Base-by-base conservation (phyloP, 2,888 invertebrate species). In the Calameuta idolon region DNA sequence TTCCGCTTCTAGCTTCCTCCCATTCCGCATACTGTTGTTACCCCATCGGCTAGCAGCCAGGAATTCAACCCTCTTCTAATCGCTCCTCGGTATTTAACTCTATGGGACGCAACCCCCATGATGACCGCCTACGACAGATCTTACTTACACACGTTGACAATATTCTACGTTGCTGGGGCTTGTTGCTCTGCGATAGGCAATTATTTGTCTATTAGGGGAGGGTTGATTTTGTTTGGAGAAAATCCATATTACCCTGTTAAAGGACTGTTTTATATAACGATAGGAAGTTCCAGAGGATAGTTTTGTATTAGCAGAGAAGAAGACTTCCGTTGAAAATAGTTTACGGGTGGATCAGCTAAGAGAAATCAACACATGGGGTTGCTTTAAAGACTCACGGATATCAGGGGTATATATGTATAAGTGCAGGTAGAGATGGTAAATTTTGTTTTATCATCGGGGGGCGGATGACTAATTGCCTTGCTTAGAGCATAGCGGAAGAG, bases 381-480 rank as follows among this genome's bases (percentile, higher is more conserved):
- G 23, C 55, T 55, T 23, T 23, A 9, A 15, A 55, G 23, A 2
- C 23, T 55, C 23, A 55, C 23, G 55, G 55, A 55, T 9, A 23
- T 55, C 55, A 55, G 1, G 40, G 5, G 23, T 40, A 40, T 23
- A 40, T 40, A 37, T 37, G 12, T 37, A 12, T 12, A 40, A 34
- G 34, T 31, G 12, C 4, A 69, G 76, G 69, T 69, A 69, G 80
- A 76, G 80, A 80, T 80, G 81, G 80, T 80, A 85, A 86, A 85
- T 86, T 87, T 87, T 84, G 81, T 81, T 86, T 84, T 85, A 86
- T 85, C 85, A 86, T 83, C 82, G 80, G 79, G 80, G 74, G 80
- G 80, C 83, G 85, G 83, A 83, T 87, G 87, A 87, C 86, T 87
- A 87, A 87, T 87, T 87, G 86, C 87, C 82, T 83, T 84, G 84